Evolutionary conservation across 2,888 invertebrate species (phyloP).

Genomic region (Bruchidius siliquastri): DNA sequence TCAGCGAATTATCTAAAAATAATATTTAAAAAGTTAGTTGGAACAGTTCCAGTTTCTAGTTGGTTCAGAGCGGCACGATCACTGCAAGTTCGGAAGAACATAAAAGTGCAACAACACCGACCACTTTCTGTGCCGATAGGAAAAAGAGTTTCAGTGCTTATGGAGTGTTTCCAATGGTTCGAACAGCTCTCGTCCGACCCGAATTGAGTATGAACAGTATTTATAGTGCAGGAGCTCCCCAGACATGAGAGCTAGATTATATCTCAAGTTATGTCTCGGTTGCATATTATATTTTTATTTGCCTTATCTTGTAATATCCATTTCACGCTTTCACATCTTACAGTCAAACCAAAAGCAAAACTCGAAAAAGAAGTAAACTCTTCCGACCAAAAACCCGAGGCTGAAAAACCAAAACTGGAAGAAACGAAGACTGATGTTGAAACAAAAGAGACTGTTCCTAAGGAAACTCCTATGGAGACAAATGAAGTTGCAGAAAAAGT

Average conservation of each 20-base stretch:
- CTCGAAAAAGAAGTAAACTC: conserved; percentile 17
- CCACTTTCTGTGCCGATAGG: no score
- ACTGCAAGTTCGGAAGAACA: no score
- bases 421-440: conserved; percentile 9
- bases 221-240: no score
- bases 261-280: no score
- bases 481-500: conserved; percentile 3
- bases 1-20: no score
- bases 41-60: no score
- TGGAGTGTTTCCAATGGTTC: background rate
- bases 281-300: no score
- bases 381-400: conserved; percentile 11
- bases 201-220: no score
- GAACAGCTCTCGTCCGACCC: background rate
- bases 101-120: no score
- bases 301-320: conserved; percentile 2
- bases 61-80: background rate
- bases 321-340: conserved; percentile 12
- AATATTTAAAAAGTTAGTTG: no score
- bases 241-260: no score
- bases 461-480: conserved; percentile 6
- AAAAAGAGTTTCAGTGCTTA: no score
- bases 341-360: conserved; percentile 24
- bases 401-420: conserved; percentile 6
- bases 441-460: background rate